Percentiles rank a stretch among this genome's conserved stretches.
phyloP scores from a whole-genome alignment of 2,888 invertebrate species.

The Plagodis pulveraria region DNA sequence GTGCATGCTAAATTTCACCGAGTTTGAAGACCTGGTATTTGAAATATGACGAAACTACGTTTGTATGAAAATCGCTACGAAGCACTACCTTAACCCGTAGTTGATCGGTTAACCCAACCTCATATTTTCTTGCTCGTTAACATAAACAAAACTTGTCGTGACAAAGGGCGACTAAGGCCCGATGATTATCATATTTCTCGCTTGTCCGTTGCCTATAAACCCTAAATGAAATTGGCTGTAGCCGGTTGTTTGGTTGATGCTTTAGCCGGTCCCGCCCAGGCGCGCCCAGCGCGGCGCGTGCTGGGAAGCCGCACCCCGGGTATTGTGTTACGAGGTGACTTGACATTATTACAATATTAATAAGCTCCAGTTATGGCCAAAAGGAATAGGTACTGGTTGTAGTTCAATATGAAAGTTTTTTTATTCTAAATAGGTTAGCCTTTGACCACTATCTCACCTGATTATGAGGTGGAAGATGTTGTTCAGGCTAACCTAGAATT shows the following conservation, averaged over 20 bases:
- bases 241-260: too few relatives aligned
- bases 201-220: slow-evolving; percentile 27
- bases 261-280: slow-evolving; percentile 22
- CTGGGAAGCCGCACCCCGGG: slow-evolving; percentile 13
- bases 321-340: slow-evolving; percentile 26
- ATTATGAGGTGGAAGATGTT: too few relatives aligned
- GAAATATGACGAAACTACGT: too few relatives aligned
- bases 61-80: too few relatives aligned
- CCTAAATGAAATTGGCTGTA: slow-evolving; percentile 20
- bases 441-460: too few relatives aligned
- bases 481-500: too few relatives aligned
- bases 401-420: neutral
- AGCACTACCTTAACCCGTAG: too few relatives aligned
- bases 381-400: slow-evolving; percentile 9
- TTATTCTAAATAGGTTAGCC: too few relatives aligned
- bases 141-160: slow-evolving; percentile 16
- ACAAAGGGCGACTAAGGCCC: slow-evolving; percentile 16
- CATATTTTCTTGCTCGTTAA: slow-evolving; percentile 11
- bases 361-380: neutral
- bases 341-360: slow-evolving; percentile 20
- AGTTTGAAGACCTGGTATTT: too few relatives aligned
- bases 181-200: slow-evolving; percentile 28
- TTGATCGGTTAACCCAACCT: neutral
- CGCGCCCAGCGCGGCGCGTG: slow-evolving; percentile 7
- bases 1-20: too few relatives aligned